Evolutionary conservation across 2,797 vertebrate species (phyloP).

Genomic region (Acanthis flammea): DNA sequence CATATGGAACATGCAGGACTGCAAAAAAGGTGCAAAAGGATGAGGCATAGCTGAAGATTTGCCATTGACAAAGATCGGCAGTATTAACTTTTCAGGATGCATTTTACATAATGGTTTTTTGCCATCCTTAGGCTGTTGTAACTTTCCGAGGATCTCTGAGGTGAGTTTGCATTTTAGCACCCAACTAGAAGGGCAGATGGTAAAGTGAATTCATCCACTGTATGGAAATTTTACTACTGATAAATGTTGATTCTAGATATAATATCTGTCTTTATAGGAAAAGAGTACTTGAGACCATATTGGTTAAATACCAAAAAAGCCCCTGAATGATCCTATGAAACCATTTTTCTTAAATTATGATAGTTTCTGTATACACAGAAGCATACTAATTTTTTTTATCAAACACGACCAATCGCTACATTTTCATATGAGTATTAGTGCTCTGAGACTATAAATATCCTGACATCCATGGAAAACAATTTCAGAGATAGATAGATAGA

Average conservation of each 20-base stretch:
- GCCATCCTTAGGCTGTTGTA: neutral
- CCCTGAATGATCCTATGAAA: neutral
- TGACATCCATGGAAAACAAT: neutral
- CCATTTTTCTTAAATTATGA: neutral
- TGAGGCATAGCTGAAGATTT: neutral
- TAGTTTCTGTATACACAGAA: neutral
- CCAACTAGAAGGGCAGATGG: neutral
- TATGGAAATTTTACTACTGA: neutral
- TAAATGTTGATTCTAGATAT: neutral
- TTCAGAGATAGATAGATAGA: neutral
- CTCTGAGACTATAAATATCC: neutral
- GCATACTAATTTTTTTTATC: accelerated
- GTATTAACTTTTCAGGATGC: neutral
- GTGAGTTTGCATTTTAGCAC: neutral
- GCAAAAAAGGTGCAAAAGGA: neutral
- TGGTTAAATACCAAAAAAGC: neutral
- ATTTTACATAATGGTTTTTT: neutral
- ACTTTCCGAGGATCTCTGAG: neutral
- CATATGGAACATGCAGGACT: neutral
- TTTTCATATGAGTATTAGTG: neutral
- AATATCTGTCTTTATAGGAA: neutral
- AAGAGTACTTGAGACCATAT: neutral
- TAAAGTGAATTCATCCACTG: neutral
- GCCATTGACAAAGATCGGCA: neutral
- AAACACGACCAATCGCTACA: neutral